Evolutionary conservation across 1,140 invertebrate genomes (phyloP).

Genomic region (Apocrypta bakeri): DNA sequence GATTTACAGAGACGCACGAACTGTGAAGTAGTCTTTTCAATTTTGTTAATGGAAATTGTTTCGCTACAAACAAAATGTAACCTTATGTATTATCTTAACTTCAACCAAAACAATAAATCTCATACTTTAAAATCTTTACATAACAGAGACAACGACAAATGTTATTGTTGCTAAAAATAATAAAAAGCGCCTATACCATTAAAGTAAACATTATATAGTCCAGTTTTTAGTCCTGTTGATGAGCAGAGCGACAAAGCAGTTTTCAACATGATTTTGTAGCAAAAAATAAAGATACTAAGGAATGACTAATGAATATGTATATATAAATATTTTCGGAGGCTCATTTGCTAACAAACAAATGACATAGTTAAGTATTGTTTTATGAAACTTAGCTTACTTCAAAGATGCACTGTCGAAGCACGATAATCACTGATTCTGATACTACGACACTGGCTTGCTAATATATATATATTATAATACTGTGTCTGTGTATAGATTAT

Average conservation of each 20-base stretch:
- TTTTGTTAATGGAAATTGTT: neutral
- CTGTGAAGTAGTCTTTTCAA: conserved; percentile 74
- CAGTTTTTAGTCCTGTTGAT: conserved; percentile 62
- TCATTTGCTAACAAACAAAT: conserved; percentile 37
- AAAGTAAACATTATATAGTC: conserved; percentile 77
- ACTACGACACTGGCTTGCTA: no score
- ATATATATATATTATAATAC: neutral
- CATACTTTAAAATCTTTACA: neutral
- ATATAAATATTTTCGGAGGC: no score
- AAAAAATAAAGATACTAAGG: conserved; percentile 10
- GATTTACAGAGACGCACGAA: conserved; percentile 69
- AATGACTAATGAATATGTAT: neutral
- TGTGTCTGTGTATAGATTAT: no score
- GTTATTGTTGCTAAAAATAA: conserved; percentile 5
- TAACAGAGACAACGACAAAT: neutral
- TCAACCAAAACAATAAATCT: neutral
- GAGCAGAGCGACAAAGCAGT: conserved; percentile 59
- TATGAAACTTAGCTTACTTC: conserved; percentile 47
- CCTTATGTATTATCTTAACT: conserved; percentile 4
- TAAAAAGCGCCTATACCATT: conserved; percentile 72
- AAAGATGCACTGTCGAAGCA: neutral
- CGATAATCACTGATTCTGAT: neutral
- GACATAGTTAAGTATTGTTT: conserved; percentile 31
- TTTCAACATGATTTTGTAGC: conserved; percentile 54
- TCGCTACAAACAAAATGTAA: conserved; percentile 40